phyloP scores from a whole-genome alignment of 1,140 invertebrate species.

The Trichonephila inaurata region DNA sequence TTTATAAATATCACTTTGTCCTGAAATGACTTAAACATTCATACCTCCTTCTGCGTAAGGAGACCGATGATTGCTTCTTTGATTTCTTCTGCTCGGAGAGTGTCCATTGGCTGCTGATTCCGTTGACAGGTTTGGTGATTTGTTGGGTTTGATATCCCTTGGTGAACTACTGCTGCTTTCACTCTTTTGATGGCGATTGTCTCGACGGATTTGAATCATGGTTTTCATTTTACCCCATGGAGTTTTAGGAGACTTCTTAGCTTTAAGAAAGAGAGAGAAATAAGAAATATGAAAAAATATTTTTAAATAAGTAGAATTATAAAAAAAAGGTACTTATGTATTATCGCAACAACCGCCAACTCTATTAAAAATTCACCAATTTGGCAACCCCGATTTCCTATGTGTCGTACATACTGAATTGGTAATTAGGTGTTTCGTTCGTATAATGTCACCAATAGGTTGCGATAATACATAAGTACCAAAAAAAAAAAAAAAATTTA shows the following conservation, averaged over 20 bases:
- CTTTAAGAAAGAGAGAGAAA: background rate
- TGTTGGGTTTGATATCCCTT: conserved; percentile 53
- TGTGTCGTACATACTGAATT: too few relatives aligned
- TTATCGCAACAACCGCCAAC: too few relatives aligned
- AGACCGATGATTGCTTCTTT: conserved; percentile 13
- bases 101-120: conserved; percentile 32
- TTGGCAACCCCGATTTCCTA: too few relatives aligned
- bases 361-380: too few relatives aligned
- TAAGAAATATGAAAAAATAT: too few relatives aligned
- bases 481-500: too few relatives aligned
- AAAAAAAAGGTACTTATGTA: too few relatives aligned
- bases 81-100: conserved; percentile 28
- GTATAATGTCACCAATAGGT: too few relatives aligned
- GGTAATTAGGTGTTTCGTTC: too few relatives aligned
- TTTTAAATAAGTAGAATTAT: too few relatives aligned
- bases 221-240: conserved; percentile 77
- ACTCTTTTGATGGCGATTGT: conserved; percentile 72
- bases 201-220: conserved; percentile 76
- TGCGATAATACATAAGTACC: too few relatives aligned
- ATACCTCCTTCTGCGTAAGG: conserved; percentile 37
- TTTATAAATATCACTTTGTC: too few relatives aligned
- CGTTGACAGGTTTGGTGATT: background rate
- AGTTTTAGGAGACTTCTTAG: conserved; percentile 67
- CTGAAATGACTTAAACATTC: background rate
- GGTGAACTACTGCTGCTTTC: conserved; percentile 70